Evolutionary conservation across 2,113 vertebrate genomes (phyloP).

Genomic region (Alces alces): DNA sequence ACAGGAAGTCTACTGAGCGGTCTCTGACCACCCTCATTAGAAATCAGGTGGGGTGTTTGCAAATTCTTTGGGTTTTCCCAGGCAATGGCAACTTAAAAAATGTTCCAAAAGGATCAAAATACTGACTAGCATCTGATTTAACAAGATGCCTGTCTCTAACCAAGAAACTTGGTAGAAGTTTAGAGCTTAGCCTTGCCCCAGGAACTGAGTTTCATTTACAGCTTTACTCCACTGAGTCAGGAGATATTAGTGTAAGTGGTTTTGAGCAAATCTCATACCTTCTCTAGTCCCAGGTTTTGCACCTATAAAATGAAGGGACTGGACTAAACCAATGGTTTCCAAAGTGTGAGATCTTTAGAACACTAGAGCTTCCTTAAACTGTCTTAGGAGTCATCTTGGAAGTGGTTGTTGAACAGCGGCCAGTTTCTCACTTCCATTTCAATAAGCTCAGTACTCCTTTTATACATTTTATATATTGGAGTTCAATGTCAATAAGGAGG

Average conservation of each 20-base stretch:
- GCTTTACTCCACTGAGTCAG: background rate
- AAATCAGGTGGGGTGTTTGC: background rate
- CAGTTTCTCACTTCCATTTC: background rate
- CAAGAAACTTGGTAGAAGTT: background rate
- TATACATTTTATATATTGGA: background rate
- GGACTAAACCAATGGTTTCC: background rate
- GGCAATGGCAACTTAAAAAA: background rate
- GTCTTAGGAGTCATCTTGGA: background rate
- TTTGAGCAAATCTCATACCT: background rate
- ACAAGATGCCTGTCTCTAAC: background rate
- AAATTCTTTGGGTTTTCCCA: background rate
- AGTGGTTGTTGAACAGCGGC: background rate
- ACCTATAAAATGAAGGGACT: background rate
- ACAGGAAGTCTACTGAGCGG: background rate
- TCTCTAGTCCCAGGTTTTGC: background rate
- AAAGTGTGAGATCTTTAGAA: background rate
- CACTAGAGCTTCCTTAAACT: background rate
- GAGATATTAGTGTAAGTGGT: background rate
- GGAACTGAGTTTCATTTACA: background rate
- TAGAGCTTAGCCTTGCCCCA: background rate
- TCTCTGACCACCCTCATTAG: background rate
- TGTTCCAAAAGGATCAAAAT: background rate
- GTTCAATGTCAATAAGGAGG: background rate
- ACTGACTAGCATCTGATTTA: background rate
- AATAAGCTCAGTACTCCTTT: background rate